phyloP scores from a whole-genome alignment of 2,888 invertebrate genomes.

The Dicyrtoma fusca region DNA sequence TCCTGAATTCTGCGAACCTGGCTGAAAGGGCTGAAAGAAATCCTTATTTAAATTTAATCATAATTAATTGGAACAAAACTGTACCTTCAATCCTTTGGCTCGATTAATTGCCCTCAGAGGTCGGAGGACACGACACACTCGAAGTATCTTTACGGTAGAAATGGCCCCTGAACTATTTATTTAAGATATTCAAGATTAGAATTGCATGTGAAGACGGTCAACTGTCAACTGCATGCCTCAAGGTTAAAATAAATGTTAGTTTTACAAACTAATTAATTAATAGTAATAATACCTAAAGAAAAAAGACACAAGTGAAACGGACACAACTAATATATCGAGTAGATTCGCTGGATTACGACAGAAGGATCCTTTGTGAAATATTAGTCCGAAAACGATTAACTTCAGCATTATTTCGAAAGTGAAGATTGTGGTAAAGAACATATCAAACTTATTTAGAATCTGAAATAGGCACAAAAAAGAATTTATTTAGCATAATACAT shows the following conservation, averaged over 20 bases:
- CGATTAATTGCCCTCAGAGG: constrained; percentile 68
- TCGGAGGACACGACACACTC: constrained; percentile 65
- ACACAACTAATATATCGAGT: constrained; percentile 67
- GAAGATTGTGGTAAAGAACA: constrained; percentile 67
- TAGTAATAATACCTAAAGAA: constrained; percentile 61
- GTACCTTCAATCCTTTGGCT: constrained; percentile 67
- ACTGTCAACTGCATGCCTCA: neutral
- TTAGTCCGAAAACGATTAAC: constrained; percentile 65
- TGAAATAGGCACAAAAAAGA: constrained; percentile 54
- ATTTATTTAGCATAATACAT: too few relatives aligned
- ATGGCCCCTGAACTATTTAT: constrained; percentile 60
- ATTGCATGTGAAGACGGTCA: neutral
- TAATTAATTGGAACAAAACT: constrained; percentile 10
- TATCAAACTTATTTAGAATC: constrained; percentile 64
- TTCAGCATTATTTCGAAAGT: constrained; percentile 67
- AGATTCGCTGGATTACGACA: constrained; percentile 67
- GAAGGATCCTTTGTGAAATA: constrained; percentile 67
- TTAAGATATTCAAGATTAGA: constrained; percentile 3
- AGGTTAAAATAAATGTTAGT: neutral
- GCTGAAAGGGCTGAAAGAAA: neutral
- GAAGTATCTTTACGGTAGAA: constrained; percentile 68
- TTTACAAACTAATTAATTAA: neutral
- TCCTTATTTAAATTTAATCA: neutral
- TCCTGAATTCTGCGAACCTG: too few relatives aligned
- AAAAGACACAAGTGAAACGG: constrained; percentile 67